Conservation (phyloP, 2,797 vertebrate species). For the Coracias cyanogaster region DNA sequence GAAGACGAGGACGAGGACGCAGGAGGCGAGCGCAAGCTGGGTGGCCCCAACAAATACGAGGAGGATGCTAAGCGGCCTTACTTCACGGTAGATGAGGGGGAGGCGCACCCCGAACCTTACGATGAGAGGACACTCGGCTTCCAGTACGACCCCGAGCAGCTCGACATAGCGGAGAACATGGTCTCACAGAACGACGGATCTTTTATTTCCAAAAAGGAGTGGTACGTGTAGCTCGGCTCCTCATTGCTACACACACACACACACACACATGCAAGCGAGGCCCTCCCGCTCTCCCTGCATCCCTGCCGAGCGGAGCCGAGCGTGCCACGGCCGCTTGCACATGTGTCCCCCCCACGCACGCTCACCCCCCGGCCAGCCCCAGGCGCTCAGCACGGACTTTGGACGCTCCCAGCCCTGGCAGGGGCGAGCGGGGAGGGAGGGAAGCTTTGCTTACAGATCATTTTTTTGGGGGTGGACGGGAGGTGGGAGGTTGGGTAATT, state of each 20-base stretch:
- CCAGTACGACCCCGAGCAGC: constrained; percentile 93
- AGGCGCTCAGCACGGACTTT: constrained; percentile 44
- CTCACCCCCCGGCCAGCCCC: not conserved
- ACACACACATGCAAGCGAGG: not conserved
- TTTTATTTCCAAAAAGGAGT: constrained; percentile 99
- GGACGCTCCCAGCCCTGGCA: not conserved
- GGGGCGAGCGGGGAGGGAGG: not conserved
- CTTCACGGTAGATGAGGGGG: constrained; percentile 95
- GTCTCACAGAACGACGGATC: constrained; percentile 98
- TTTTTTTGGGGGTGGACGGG: not conserved
- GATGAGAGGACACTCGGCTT: constrained; percentile 96
- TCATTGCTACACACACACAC: not conserved
- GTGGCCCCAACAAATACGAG: constrained; percentile 76
- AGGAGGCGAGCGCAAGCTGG: constrained; percentile 76
- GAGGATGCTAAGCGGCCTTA: constrained; percentile 97
- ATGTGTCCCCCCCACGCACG: not conserved
- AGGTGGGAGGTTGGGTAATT: constrained; percentile 66
- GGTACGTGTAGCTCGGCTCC: constrained; percentile 92
- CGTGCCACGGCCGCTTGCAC: not conserved
- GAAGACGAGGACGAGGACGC: constrained; percentile 89
- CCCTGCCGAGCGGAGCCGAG: not conserved
- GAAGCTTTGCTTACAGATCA: constrained; percentile 44
- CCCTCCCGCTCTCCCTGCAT: not conserved
- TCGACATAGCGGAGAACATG: constrained; percentile 95
- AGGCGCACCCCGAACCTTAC: constrained; percentile 89